Evolutionary conservation across 64 coral and sea anemone genomes (phyloP), one percentile per base, ranked within the genome.

Genomic region (Dendronephthya gigantea): DNA sequence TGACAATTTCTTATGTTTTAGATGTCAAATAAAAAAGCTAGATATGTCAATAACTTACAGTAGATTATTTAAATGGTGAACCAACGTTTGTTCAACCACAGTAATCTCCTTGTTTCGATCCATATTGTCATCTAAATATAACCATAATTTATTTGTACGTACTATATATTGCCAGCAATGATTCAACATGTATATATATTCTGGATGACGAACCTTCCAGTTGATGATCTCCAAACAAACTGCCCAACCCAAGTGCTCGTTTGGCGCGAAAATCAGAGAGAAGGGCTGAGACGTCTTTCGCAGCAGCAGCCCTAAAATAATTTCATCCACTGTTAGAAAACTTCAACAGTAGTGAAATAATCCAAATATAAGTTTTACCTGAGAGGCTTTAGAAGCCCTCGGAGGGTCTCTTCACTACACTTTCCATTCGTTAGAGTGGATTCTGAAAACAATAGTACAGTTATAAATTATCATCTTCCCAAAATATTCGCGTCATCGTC

Each of bases 161-260:
- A 62, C 55, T 23, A 6, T 45, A 45, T 6, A 45, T 45, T 45
- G 41, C 11, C 41, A 45, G 41, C 41, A 45, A 45, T 6, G 41
- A 45, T 45, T 45, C 11, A 45, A 4, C 4, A 11, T 45, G 11
- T 45, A 45, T 45, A 45, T 45, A 45, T 45, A 0, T 19, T 62
- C 17, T 62, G 25, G 19, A 62, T 17, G 3, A 81, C 86, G 15
- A 84, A 98, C 95, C 95, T 91, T 93, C 83, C 27, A 98, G 81
- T 39, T 98, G 92, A 85, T 98, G 92, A 88, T 98, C 95, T 3
- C 95, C 95, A 92, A 98, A 98, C 65, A 98, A 68, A 72, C 95
- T 98, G 4, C 95, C 95, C 33, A 98, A 62, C 13, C 95, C 95
- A 93, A 98, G 92, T 85, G 95, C 95, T 87, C 95, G 84, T 88